Conservation (phyloP, 2,113 vertebrate species). For the Aldabrachelys gigantea region DNA sequence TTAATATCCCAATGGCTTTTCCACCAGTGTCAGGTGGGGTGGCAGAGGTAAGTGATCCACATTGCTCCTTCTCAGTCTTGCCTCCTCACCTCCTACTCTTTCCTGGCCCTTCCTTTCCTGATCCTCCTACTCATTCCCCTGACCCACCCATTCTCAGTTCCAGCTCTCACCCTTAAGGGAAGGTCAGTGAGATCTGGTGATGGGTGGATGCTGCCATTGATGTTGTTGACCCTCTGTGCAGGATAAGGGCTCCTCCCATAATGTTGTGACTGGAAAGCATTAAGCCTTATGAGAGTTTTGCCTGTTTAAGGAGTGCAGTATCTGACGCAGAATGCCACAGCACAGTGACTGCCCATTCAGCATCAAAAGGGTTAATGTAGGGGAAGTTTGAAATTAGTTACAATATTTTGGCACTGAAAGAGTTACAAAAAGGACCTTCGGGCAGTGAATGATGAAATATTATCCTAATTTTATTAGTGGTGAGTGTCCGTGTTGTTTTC, state of each 20-base stretch:
- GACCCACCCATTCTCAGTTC: not conserved
- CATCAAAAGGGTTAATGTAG: slow-evolving; percentile 34
- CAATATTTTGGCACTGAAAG: slow-evolving; percentile 28
- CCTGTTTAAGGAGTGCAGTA: not conserved
- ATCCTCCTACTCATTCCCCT: not conserved
- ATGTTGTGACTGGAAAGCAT: not conserved
- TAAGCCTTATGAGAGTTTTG: not conserved
- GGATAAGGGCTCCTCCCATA: not conserved
- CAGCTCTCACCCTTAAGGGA: not conserved
- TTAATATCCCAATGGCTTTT: slow-evolving; percentile 40
- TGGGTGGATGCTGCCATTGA: not conserved
- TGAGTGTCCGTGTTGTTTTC: slow-evolving; percentile 69
- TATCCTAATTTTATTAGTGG: slow-evolving; percentile 71
- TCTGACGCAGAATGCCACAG: fast-evolving
- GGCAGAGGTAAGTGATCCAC: slow-evolving; percentile 53
- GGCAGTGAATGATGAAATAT: slow-evolving; percentile 67
- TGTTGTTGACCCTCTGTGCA: not conserved
- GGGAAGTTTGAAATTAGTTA: slow-evolving; percentile 35
- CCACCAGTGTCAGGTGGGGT: slow-evolving; percentile 31
- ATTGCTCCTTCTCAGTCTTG: not conserved
- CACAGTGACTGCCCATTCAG: not conserved
- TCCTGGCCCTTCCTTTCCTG: not conserved
- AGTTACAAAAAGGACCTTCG: slow-evolving; percentile 64
- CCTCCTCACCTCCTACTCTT: not conserved
- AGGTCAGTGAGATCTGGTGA: not conserved